phyloP scores from a whole-genome alignment of 1,140 invertebrate species.

The Drosophila biarmipes region DNA sequence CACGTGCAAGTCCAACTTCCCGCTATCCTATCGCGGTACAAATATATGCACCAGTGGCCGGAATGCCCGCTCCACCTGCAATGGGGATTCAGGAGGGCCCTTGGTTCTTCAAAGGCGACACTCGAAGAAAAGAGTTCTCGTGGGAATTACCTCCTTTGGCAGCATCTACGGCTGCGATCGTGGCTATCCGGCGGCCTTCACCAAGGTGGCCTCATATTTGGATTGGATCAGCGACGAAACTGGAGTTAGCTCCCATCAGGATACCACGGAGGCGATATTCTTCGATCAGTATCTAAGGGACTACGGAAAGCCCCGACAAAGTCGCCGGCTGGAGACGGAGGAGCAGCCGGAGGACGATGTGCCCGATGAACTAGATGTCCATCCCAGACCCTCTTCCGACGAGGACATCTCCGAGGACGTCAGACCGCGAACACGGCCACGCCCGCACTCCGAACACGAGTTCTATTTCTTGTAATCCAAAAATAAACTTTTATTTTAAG shows the following conservation, averaged over 20 bases:
- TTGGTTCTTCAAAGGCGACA: conserved; percentile 78
- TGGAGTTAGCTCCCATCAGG: conserved; percentile 68
- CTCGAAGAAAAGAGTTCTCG: conserved; percentile 74
- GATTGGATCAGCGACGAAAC: conserved; percentile 85
- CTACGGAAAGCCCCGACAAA: conserved; percentile 52
- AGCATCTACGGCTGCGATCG: conserved; percentile 85
- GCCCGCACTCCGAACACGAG: conserved; percentile 58
- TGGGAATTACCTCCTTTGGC: conserved; percentile 87
- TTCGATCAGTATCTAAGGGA: conserved; percentile 68
- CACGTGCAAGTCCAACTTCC: conserved; percentile 86
- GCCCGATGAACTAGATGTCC: conserved; percentile 64
- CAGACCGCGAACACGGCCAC: conserved; percentile 36
- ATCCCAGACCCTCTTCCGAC: conserved; percentile 14
- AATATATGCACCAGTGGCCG: conserved; percentile 85
- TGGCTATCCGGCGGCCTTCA: conserved; percentile 86
- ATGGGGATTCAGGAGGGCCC: conserved; percentile 85
- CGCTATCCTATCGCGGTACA: conserved; percentile 85
- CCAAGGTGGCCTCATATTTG: conserved; percentile 86
- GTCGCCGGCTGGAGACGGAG: conserved; percentile 33
- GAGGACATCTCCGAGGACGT: conserved; percentile 40
- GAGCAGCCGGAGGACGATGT: conserved; percentile 53
- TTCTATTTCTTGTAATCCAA: conserved; percentile 73
- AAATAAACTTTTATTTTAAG: conserved; percentile 72
- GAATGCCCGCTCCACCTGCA: conserved; percentile 81
- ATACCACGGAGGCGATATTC: conserved; percentile 72